Evolutionary conservation across 2,888 invertebrate genomes (phyloP).

Genomic region (Apomyelois bistriatella): DNA sequence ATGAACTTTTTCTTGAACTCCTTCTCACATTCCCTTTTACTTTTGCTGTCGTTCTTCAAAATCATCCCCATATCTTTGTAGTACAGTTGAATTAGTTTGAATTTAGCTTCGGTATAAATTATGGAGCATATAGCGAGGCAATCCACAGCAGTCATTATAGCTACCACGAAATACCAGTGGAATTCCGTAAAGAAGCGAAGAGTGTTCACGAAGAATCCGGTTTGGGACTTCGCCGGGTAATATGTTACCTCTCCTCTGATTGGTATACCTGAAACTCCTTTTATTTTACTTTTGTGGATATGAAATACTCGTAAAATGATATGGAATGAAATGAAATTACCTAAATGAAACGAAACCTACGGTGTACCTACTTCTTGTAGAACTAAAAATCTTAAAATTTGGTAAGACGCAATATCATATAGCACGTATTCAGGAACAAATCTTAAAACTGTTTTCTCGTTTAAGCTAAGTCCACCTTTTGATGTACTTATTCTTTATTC

Average conservation of each 20-base stretch:
- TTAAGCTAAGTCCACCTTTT: no score
- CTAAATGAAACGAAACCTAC: no score
- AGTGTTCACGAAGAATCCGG: constrained; percentile 36
- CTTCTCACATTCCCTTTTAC: constrained; percentile 23
- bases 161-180: constrained; percentile 51
- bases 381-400: no score
- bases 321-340: no score
- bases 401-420: no score
- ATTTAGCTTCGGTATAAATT: constrained; percentile 43
- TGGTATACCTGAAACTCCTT: constrained; percentile 37
- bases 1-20: constrained; percentile 41
- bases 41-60: constrained; percentile 24
- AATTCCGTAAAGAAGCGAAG: constrained; percentile 38
- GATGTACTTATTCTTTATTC: no score
- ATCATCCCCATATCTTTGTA: constrained; percentile 36
- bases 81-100: constrained; percentile 39
- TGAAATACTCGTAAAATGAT: no score
- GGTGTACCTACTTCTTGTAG: no score
- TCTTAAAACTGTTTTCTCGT: no score
- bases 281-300: no score
- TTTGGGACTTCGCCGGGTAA: constrained; percentile 33
- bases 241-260: constrained; percentile 45
- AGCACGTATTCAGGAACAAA: no score
- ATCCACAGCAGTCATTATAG: constrained; percentile 43
- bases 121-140: constrained; percentile 39